Percentiles rank a stretch among this genome's conserved stretches.
These are phyloP conservation scores for Leucoraja erinaceus DNA, from an alignment of 2,113 vertebrate species.

Conservation along the genomic window DNA sequence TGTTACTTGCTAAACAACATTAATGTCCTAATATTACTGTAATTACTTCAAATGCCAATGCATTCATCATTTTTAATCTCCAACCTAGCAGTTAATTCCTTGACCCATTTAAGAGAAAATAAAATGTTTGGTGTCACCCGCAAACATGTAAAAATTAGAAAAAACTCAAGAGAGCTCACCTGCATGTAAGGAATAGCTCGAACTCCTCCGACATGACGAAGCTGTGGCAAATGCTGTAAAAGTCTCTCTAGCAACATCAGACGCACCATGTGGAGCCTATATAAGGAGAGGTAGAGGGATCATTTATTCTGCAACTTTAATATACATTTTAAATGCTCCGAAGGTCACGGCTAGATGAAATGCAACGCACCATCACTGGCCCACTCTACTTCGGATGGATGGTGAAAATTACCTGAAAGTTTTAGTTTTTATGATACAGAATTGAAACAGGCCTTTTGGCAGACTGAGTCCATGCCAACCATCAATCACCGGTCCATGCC, in stretches of 20 bases:
- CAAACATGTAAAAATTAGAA: background rate
- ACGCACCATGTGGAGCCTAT: conserved; percentile 91
- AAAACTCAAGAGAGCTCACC: conserved; percentile 45
- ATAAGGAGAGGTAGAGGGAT: conserved; percentile 21
- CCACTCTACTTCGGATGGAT: background rate
- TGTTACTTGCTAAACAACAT: no score
- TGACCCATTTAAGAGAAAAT: background rate
- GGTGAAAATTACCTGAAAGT: background rate
- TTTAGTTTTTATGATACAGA: background rate
- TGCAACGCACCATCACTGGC: background rate
- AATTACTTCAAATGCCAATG: background rate
- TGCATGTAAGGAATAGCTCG: conserved; percentile 98
- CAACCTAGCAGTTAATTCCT: background rate
- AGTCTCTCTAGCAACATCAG: conserved; percentile 91
- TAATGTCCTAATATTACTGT: no score
- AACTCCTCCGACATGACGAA: conserved; percentile 87
- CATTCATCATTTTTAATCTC: background rate
- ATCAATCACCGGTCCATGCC: no score
- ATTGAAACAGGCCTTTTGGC: no score
- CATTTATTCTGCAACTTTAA: background rate
- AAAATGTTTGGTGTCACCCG: background rate
- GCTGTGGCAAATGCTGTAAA: conserved; percentile 82
- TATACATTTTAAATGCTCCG: background rate
- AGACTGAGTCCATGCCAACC: no score
- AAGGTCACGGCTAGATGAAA: background rate